Base-by-base conservation (phyloP, 2,888 invertebrate species). In the Norana najaformis region DNA sequence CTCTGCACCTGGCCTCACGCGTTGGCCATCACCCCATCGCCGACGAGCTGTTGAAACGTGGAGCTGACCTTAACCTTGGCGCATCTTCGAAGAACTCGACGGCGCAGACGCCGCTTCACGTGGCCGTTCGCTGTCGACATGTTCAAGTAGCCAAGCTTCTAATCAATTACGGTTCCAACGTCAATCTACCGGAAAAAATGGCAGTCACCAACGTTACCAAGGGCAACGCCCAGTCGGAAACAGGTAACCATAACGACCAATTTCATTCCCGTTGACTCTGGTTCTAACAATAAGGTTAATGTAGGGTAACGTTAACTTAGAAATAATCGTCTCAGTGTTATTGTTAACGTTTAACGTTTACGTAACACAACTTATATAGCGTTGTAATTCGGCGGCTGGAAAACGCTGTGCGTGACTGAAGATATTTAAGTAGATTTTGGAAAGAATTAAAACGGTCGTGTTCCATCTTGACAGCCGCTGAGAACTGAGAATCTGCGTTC, bases 71-170 rank as follows among this genome's bases (percentile, higher is more conserved):
- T 38, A 47, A 92, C 37, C 23, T 89, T 8, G 92, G 92, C 16
- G 92, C 91, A 16, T n/a, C 37, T 2, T 92, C 92, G 35, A 39
- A 47, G 6, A 91, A 92, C 69, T 91, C 91, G 13, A n/a, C 35
- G 53, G 88, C 91, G 36, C 92, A 92, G 88, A 92, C 92, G 5
- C 90, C 92, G 39, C 89, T 92, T 8, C 92, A 92, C 69, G 90
- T 91, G 83, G 92, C 92, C 69, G 91, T 91, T 34, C 83, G 92
- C 30, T 90, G 53, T 88, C 88, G 90, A 36, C 90, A 92, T 36
- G 23, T 85, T 20, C 82, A 91, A 23, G 90, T 92, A 11, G 92
- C 90, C 3, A 36, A 88, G 41, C 85, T 90, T 69, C 90, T 92
- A 41, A 89, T 92, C 35, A 88, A 89, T 16, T 89, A 85, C 35